Evolutionary conservation across 2,888 invertebrate species (phyloP).

Genomic region (Drosophila mercatorum): DNA sequence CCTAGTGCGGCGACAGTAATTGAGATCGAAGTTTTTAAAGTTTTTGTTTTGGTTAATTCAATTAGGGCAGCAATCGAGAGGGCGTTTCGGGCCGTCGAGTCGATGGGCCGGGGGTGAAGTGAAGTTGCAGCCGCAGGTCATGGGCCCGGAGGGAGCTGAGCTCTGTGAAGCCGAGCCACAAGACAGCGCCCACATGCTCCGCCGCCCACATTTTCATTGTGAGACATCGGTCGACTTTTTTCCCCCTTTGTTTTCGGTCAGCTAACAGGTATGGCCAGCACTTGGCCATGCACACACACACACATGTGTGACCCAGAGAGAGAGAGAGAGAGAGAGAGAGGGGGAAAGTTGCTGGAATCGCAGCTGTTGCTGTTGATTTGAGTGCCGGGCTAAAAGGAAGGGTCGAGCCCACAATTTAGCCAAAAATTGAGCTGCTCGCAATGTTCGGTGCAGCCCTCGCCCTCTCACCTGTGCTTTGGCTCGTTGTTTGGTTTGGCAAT

Average conservation of each 20-base stretch:
- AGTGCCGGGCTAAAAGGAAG: slow-evolving; percentile 39
- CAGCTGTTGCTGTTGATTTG: slow-evolving; percentile 47
- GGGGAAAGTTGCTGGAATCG: background rate
- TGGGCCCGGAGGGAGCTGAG: background rate
- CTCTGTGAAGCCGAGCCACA: background rate
- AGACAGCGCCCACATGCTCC: slow-evolving; percentile 1
- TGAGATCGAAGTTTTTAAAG: slow-evolving; percentile 9
- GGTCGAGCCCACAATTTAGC: slow-evolving; percentile 28
- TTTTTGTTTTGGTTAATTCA: slow-evolving; percentile 35
- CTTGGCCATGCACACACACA: background rate
- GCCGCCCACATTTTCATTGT: slow-evolving; percentile 58
- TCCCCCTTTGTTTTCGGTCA: slow-evolving; percentile 11
- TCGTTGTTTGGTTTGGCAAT: slow-evolving; percentile 47
- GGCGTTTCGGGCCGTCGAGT: background rate
- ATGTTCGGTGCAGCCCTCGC: slow-evolving; percentile 6
- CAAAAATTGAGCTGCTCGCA: slow-evolving; percentile 23
- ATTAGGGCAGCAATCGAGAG: slow-evolving; percentile 41
- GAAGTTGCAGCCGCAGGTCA: slow-evolving; percentile 10
- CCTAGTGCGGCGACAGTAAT: background rate
- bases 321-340: background rate
- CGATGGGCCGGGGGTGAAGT: background rate
- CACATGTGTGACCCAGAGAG: too few species aligned
- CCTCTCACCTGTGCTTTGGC: background rate
- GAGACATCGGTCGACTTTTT: slow-evolving; percentile 15
- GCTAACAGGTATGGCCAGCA: slow-evolving; percentile 18